A percentile compares a stretch with the other conserved stretches of the same genome.
These are phyloP conservation scores for Nothocercus julius DNA, from an alignment of 2,113 vertebrate genomes.

Conservation along the genomic window DNA sequence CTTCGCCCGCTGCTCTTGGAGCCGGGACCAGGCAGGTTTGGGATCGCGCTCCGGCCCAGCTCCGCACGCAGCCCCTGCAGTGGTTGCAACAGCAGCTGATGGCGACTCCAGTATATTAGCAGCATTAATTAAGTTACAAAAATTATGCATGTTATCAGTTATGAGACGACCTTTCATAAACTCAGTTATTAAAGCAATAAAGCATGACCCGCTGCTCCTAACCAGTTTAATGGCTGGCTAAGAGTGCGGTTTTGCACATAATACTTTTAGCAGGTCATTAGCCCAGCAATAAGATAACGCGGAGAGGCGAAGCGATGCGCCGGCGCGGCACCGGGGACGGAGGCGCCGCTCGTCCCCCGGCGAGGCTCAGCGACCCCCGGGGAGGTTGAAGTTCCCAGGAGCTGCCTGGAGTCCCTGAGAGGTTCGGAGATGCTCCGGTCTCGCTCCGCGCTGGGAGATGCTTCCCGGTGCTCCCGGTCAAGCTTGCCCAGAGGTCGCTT, in stretches of 20 bases:
- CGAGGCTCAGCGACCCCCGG: too few relatives aligned
- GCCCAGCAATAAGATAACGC: constrained; percentile 53
- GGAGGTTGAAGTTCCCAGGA: too few relatives aligned
- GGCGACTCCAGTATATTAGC: constrained; percentile 68
- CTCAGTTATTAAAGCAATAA: constrained; percentile 61
- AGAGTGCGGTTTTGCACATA: constrained; percentile 41
- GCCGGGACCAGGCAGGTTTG: not conserved
- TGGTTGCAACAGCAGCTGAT: constrained; percentile 59
- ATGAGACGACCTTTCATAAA: constrained; percentile 57
- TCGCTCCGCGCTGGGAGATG: too few relatives aligned
- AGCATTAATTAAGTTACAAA: constrained; percentile 67
- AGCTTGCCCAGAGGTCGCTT: too few relatives aligned
- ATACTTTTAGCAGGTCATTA: constrained; percentile 63
- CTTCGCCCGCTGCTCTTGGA: not conserved
- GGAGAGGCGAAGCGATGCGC: constrained; percentile 13
- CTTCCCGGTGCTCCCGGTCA: too few relatives aligned
- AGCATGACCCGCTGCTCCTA: constrained; percentile 44
- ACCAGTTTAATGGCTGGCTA: constrained; percentile 53
- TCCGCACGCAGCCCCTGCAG: not conserved
- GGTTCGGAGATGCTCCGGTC: too few relatives aligned
- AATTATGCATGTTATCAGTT: constrained; percentile 50
- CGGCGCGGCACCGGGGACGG: not conserved
- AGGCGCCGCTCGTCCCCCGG: not conserved
- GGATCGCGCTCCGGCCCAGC: not conserved
- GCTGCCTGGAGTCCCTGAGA: too few relatives aligned